Conservation (phyloP, 1,140 invertebrate species). For the Cydia amplana region DNA sequence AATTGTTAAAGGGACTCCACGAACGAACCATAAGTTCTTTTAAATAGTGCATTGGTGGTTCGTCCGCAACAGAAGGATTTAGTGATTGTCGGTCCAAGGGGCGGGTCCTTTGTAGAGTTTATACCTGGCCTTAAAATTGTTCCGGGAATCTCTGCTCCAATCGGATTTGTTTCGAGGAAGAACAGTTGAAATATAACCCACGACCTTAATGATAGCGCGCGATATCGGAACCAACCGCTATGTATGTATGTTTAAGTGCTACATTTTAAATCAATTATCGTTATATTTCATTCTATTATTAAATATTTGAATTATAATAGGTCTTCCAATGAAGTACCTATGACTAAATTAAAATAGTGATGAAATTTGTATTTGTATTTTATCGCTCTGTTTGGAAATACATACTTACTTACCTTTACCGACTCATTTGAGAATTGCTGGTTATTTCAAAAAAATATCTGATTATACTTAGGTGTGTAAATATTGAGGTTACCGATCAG, state of each 20-base stretch:
- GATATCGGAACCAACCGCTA: constrained; percentile 1
- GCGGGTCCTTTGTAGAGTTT: constrained; percentile 15
- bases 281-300: too few relatives aligned
- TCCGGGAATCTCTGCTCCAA: constrained; percentile 16
- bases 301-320: too few relatives aligned
- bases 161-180: constrained; percentile 13
- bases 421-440: too few relatives aligned
- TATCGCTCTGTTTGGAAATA: too few relatives aligned
- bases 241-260: background rate
- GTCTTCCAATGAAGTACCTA: too few relatives aligned
- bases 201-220: constrained; percentile 8
- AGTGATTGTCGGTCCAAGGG: background rate
- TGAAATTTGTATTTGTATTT: too few relatives aligned
- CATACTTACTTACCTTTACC: too few relatives aligned
- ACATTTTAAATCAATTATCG: background rate
- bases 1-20: background rate
- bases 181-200: constrained; percentile 14
- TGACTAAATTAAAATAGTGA: too few relatives aligned
- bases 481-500: background rate
- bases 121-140: constrained; percentile 22
- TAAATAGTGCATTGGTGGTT: background rate
- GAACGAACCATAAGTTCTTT: background rate
- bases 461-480: too few relatives aligned
- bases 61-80: background rate
- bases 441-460: too few relatives aligned